phyloP scores from a whole-genome alignment of 2,888 invertebrate genomes.

The Epinotia nisella region DNA sequence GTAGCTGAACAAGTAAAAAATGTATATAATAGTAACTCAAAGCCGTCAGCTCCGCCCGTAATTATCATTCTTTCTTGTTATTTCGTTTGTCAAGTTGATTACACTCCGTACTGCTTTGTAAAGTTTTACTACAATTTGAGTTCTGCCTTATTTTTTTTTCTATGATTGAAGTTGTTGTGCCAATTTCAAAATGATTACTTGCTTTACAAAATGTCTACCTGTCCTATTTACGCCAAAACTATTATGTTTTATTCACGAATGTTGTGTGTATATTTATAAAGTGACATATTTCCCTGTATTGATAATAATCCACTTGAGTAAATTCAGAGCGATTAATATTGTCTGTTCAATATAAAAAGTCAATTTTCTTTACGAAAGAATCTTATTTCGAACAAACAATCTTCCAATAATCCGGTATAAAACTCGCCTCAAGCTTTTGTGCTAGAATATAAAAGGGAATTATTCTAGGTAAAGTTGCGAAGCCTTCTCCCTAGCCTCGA shows the following conservation, averaged over 20 bases:
- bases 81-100: conserved; percentile 44
- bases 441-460: conserved; percentile 22
- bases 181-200: neutral
- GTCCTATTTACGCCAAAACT: neutral
- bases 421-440: conserved; percentile 28
- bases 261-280: neutral
- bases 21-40: conserved; percentile 33
- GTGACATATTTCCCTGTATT: neutral
- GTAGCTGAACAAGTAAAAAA: conserved; percentile 28
- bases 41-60: conserved; percentile 28
- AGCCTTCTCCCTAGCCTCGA: conserved; percentile 21
- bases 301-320: neutral
- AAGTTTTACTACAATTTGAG: conserved; percentile 37
- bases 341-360: neutral
- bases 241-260: neutral
- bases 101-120: conserved; percentile 36
- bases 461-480: conserved; percentile 37
- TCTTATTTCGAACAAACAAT: conserved; percentile 27
- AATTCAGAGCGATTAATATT: neutral
- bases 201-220: neutral
- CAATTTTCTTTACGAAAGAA: conserved; percentile 13
- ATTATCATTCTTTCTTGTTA: conserved; percentile 37
- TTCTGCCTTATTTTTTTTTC: conserved; percentile 17
- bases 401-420: conserved; percentile 34
- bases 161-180: neutral